Evolutionary conservation across 1,140 invertebrate species (phyloP).

Genomic region (Lithobius niger): DNA sequence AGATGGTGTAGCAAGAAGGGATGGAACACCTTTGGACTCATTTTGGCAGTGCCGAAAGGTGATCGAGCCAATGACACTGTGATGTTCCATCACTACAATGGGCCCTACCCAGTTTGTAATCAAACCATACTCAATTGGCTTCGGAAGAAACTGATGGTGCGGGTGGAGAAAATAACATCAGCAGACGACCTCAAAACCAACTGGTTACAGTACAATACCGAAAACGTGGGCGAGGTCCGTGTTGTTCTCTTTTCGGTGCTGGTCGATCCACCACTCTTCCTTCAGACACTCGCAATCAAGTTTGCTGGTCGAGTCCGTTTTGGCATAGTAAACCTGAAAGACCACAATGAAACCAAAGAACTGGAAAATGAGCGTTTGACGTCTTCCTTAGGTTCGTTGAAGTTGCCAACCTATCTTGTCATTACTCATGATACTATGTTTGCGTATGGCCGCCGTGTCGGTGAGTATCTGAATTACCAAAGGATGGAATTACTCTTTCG

Average conservation of each 20-base stretch:
- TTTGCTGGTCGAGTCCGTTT: constrained; percentile 40
- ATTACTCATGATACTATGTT: constrained; percentile 33
- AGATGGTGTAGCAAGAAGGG: constrained; percentile 37
- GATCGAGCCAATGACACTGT: constrained; percentile 38
- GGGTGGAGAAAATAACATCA: constrained; percentile 28
- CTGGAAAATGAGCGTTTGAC: constrained; percentile 16
- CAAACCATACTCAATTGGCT: constrained; percentile 35
- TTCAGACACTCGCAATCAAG: constrained; percentile 39
- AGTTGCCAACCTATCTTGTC: constrained; percentile 29
- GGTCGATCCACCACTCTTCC: constrained; percentile 34
- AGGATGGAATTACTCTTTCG: constrained; percentile 36
- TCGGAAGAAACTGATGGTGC: constrained; percentile 31
- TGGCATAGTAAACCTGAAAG: constrained; percentile 30
- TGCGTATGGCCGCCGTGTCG: constrained; percentile 30
- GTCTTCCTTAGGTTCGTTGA: constrained; percentile 5
- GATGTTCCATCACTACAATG: constrained; percentile 30
- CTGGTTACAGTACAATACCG: constrained; percentile 23
- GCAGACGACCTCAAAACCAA: constrained; percentile 23
- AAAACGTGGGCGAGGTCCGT: constrained; percentile 26
- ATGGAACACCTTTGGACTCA: constrained; percentile 34
- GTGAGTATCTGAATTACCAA: constrained; percentile 33
- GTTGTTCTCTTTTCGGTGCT: constrained; percentile 34
- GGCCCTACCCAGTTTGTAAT: constrained; percentile 24
- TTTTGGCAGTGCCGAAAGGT: constrained; percentile 37
- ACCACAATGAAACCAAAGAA: constrained; percentile 20